Percentiles rank a stretch among this genome's conserved stretches.
phyloP scores from a whole-genome alignment of 2,797 vertebrate species.

The Muscicapa comitata region DNA sequence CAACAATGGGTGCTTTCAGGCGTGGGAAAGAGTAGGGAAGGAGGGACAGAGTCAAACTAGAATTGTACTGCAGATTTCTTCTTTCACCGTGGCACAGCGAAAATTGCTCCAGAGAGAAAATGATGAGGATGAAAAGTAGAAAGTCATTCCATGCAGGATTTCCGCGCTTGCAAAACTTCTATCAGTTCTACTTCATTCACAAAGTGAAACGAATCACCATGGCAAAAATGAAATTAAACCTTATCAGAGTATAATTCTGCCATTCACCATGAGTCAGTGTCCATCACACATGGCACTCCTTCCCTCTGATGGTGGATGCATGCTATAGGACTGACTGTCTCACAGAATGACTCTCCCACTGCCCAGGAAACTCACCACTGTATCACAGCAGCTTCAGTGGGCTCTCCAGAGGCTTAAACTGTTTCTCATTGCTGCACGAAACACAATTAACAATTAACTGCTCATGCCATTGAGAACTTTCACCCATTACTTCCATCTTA shows the following conservation, averaged over 20 bases:
- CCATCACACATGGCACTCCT: neutral
- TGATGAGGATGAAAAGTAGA: neutral
- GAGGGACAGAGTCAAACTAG: neutral
- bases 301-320: neutral
- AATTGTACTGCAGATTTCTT: neutral
- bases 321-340: neutral
- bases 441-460: neutral
- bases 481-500: neutral
- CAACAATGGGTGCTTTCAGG: neutral
- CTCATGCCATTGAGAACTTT: neutral
- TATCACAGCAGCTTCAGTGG: neutral
- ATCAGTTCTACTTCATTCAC: neutral
- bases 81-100: neutral
- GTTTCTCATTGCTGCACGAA: neutral
- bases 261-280: neutral
- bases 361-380: neutral
- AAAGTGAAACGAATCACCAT: neutral
- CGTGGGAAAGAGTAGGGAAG: neutral
- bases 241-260: neutral
- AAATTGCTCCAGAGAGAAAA: neutral
- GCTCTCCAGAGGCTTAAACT: neutral
- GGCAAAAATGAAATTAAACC: neutral
- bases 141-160: neutral
- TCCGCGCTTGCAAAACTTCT: neutral
- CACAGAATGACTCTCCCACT: neutral